Evolutionary conservation across 2,888 invertebrate genomes (phyloP).

Genomic region (Phorcus lineatus): DNA sequence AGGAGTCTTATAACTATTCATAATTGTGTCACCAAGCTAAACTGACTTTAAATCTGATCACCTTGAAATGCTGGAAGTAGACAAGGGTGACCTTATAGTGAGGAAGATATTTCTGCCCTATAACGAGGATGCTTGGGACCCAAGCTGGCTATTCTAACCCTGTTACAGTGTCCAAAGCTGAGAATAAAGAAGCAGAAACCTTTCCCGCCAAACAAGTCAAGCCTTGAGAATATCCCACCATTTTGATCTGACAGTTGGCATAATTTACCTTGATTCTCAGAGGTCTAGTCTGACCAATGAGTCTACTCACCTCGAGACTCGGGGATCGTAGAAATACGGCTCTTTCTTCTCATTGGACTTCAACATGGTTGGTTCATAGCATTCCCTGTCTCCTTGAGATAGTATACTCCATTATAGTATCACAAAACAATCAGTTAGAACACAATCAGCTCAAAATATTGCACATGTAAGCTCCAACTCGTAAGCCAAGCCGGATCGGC

Average conservation of each 20-base stretch:
- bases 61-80: too few relatives aligned
- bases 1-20: too few relatives aligned
- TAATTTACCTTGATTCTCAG: conserved; percentile 1
- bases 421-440: neutral
- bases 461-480: neutral
- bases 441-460: neutral
- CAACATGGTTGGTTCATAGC: conserved; percentile 19
- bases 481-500: neutral
- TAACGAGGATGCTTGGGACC: neutral
- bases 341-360: conserved; percentile 48
- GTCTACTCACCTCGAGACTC: conserved; percentile 60
- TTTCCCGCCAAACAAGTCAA: neutral
- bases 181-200: neutral
- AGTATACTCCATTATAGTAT: neutral
- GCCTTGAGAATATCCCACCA: neutral
- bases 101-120: neutral
- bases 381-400: neutral
- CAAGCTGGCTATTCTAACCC: neutral
- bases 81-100: neutral
- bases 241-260: neutral
- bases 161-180: neutral
- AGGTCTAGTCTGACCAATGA: neutral
- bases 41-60: too few relatives aligned
- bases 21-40: too few relatives aligned
- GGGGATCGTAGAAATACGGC: conserved; percentile 65